Conservation (phyloP, 2,888 invertebrate species). For the Callyntrura sp. region DNA sequence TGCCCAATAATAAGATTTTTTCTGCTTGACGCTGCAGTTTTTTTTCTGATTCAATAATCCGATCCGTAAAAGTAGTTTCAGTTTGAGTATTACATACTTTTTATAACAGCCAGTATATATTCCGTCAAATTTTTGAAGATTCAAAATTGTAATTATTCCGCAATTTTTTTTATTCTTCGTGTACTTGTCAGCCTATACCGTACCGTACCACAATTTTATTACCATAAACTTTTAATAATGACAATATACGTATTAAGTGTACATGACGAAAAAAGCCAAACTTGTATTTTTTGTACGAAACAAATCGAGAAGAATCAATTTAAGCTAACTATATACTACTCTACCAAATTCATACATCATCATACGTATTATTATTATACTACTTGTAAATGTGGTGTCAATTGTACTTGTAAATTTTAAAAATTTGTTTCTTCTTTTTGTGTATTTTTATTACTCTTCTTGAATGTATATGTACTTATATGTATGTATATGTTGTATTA, state of each 20-base stretch:
- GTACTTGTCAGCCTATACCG: neutral
- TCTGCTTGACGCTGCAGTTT: too few relatives aligned
- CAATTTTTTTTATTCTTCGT: neutral
- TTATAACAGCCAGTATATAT: too few relatives aligned
- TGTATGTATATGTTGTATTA: conserved; percentile 66
- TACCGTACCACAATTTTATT: neutral
- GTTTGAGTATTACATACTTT: too few relatives aligned
- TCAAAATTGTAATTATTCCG: too few relatives aligned
- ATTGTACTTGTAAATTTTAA: neutral
- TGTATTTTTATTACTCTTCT: neutral
- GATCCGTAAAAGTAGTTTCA: too few relatives aligned
- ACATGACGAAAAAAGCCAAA: neutral
- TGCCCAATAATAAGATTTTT: too few relatives aligned
- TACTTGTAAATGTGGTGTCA: neutral
- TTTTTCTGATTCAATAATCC: too few relatives aligned
- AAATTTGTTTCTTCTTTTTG: conserved; percentile 11
- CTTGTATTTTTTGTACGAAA: conserved; percentile 33
- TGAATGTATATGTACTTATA: conserved; percentile 33
- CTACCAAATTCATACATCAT: neutral
- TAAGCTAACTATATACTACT: neutral
- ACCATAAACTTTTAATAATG: neutral
- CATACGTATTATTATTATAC: neutral
- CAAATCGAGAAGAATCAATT: neutral
- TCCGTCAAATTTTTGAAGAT: too few relatives aligned
- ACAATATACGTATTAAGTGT: neutral